A percentile compares a stretch with the other conserved stretches of the same genome.
Conservation (phyloP, 2,797 vertebrate species). For the Danio choprae region DNA sequence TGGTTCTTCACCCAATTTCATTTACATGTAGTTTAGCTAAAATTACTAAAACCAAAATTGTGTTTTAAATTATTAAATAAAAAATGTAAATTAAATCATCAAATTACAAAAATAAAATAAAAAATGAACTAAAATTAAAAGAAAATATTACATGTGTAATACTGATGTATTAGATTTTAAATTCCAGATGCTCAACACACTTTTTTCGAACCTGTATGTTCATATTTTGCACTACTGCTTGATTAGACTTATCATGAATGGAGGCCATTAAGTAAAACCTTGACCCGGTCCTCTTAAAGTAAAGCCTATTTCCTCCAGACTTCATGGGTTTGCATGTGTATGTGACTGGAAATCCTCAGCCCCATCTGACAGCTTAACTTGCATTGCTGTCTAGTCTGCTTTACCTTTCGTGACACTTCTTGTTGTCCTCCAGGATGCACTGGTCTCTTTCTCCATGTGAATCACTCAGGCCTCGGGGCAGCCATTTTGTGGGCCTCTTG, state of each 20-base stretch:
- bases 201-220: background rate
- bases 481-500: constrained; percentile 66
- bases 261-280: constrained; percentile 25
- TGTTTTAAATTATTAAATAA: too few relatives aligned
- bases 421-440: constrained; percentile 32
- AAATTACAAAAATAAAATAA: too few relatives aligned
- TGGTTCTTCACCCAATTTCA: too few relatives aligned
- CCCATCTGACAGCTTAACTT: constrained; percentile 45
- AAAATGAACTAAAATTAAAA: too few relatives aligned
- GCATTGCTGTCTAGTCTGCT: constrained; percentile 58
- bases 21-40: too few relatives aligned
- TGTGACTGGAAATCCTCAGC: constrained; percentile 22
- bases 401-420: constrained; percentile 34
- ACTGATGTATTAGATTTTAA: background rate
- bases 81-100: too few relatives aligned
- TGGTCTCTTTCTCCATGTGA: constrained; percentile 50
- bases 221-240: background rate
- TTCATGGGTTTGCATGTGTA: background rate
- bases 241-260: background rate
- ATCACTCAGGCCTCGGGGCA: constrained; percentile 60
- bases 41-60: too few relatives aligned
- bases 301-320: background rate
- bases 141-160: too few relatives aligned
- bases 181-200: background rate
- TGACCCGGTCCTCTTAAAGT: background rate